These are phyloP conservation scores for Andrena cerasifolii DNA, from an alignment of 1,140 invertebrate genomes.

Conservation along the genomic window DNA sequence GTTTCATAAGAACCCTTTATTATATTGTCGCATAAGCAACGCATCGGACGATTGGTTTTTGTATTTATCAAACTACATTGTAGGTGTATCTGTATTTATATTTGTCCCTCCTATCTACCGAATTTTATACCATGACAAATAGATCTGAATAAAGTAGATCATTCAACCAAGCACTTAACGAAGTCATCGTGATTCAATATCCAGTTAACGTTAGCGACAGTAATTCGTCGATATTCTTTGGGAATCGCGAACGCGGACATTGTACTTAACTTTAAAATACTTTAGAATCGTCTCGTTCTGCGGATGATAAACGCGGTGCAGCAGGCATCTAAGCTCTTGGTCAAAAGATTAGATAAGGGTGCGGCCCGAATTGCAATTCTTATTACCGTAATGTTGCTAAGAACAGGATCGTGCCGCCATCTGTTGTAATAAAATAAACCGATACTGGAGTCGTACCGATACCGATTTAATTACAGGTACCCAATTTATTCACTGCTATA, in stretches of 20 bases:
- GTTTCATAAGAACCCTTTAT: constrained; percentile 48
- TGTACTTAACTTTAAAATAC: too few relatives aligned
- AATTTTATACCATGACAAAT: constrained; percentile 59
- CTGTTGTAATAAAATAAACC: neutral
- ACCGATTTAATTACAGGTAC: neutral
- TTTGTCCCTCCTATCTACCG: constrained; percentile 39
- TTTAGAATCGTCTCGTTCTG: too few relatives aligned
- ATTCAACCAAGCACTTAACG: constrained; percentile 1
- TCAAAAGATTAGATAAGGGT: too few relatives aligned
- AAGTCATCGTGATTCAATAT: neutral
- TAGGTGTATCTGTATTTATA: constrained; percentile 56
- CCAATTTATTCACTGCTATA: neutral
- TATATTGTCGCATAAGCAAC: constrained; percentile 30
- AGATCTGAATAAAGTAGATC: constrained; percentile 61
- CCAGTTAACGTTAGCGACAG: neutral
- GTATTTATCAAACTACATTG: constrained; percentile 43
- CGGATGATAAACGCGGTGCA: too few relatives aligned
- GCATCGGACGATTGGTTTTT: constrained; percentile 42
- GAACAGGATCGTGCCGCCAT: constrained; percentile 32
- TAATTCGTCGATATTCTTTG: too few relatives aligned
- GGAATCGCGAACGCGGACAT: too few relatives aligned
- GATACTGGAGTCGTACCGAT: neutral
- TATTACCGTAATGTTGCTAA: too few relatives aligned
- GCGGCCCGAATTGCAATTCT: too few relatives aligned
- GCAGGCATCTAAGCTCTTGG: too few relatives aligned